A percentile compares a stretch with the other conserved stretches of the same genome.
phyloP scores from a whole-genome alignment of 2,113 vertebrate genomes.

The Drymodes brunneopygia region DNA sequence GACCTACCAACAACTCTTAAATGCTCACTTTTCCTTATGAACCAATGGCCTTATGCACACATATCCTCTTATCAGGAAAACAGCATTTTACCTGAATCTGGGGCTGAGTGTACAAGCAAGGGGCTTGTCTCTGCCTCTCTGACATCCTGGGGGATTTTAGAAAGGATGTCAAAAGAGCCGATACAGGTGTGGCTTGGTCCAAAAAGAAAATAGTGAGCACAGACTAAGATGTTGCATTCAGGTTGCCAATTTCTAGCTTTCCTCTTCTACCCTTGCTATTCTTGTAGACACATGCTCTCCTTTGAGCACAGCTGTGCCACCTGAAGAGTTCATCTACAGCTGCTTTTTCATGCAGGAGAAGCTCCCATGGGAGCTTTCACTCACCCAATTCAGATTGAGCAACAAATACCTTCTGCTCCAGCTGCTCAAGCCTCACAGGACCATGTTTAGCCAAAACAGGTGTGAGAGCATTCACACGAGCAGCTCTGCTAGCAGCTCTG shows the following conservation, averaged over 20 bases:
- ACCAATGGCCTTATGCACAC: not conserved
- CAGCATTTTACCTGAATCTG: not conserved
- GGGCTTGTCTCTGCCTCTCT: not conserved
- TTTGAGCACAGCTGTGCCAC: not conserved
- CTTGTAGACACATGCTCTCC: not conserved
- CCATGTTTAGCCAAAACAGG: not conserved
- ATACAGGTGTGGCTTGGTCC: not conserved
- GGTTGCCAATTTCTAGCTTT: not conserved
- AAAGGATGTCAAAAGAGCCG: not conserved
- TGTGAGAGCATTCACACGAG: not conserved
- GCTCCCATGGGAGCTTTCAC: not conserved
- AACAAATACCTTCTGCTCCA: not conserved
- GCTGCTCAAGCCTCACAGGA: not conserved
- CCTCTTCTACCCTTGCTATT: not conserved
- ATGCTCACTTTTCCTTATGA: not conserved
- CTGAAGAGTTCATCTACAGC: not conserved
- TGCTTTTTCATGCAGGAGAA: not conserved
- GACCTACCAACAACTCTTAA: not conserved
- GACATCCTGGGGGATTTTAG: not conserved
- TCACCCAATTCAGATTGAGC: not conserved
- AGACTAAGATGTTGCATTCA: not conserved
- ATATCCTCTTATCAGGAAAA: not conserved
- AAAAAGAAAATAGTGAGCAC: not conserved
- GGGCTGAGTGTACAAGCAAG: not conserved
- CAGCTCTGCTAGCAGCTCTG: not conserved